Conservation (phyloP, 2,113 vertebrate species). For the Thalassoma bifasciatum region DNA sequence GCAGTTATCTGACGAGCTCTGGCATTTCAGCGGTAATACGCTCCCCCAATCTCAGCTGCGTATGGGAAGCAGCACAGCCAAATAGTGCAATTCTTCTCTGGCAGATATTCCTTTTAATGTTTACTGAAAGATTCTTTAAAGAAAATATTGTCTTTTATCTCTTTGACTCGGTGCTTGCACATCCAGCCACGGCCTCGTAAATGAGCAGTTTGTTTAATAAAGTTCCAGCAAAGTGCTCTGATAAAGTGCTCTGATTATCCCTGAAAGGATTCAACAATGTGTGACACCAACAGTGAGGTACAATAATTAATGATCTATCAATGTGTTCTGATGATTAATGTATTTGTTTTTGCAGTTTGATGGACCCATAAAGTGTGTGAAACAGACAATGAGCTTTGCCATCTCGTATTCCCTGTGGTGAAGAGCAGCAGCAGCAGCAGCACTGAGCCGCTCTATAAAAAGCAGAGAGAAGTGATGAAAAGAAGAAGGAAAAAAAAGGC, state of each 20-base stretch:
- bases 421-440: conserved; percentile 43
- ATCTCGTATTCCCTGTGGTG: conserved; percentile 68
- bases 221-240: conserved; percentile 72
- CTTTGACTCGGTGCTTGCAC: conserved; percentile 39
- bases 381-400: conserved; percentile 73
- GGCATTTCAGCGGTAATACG: conserved; percentile 73
- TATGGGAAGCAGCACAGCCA: conserved; percentile 41
- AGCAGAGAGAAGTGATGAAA: conserved; percentile 61
- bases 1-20: conserved; percentile 76
- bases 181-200: conserved; percentile 64
- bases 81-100: conserved; percentile 55
- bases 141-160: conserved; percentile 67
- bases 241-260: conserved; percentile 75
- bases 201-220: conserved; percentile 75
- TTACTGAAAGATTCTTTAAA: conserved; percentile 63
- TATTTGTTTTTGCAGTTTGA: conserved; percentile 80
- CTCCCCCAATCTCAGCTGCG: conserved; percentile 63
- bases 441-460: conserved; percentile 47
- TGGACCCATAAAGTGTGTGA: conserved; percentile 75
- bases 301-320: conserved; percentile 82
- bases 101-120: conserved; percentile 73
- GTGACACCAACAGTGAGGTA: conserved; percentile 78
- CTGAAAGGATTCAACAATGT: conserved; percentile 76
- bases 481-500: conserved; percentile 33
- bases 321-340: conserved; percentile 79